Base-by-base conservation (phyloP, 2,888 invertebrate species). In the Serripes groenlandicus region DNA sequence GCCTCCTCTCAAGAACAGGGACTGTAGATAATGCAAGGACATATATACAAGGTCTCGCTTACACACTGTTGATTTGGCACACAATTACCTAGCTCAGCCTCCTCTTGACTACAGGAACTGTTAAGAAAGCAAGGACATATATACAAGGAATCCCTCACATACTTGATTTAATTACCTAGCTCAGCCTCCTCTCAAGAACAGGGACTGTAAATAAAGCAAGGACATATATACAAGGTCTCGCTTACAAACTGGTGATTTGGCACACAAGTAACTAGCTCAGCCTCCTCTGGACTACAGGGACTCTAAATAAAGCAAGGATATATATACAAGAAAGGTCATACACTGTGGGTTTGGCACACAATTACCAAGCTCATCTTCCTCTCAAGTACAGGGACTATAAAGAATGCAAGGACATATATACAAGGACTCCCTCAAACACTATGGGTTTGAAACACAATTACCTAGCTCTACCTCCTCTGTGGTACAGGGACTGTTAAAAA, bases 211-310 rank as follows among this genome's bases (percentile, higher is more conserved):
- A 52, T 52, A 52, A n/a, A 3, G 3, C 18, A 52, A 52, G n/a
- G 18, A 42, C 7, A 42, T 58, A 26, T 23, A 9, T n/a, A n/a
- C n/a, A n/a, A n/a, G n/a, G 68, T 60, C 18, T 66, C 66, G 62
- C 52, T 26, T 7, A 70, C 66, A 42, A 37, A 66, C 42, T 42
- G 23, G 30, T 37, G 66, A 23, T 23, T 66, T n/a, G 56, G 56
- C 23, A 26, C 56, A 56, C 56, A 56, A 26, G 35, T 28, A 23
- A 37, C 66, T 28, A 42, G 18, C 42, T 66, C 66, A 15, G 23
- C 37, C 42, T 66, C 66, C 42, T 66, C 37, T 66, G 3, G 42
- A 37, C 66, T 66, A 26, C 66, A 66, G 23, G 56, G 56, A 11
- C 56, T 56, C 21, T 26, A 56, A 56, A n/a, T n/a, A n/a, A n/a